Evolutionary conservation across 2,797 vertebrate genomes (phyloP).

Genomic region (Parotocinclus haroldoi): DNA sequence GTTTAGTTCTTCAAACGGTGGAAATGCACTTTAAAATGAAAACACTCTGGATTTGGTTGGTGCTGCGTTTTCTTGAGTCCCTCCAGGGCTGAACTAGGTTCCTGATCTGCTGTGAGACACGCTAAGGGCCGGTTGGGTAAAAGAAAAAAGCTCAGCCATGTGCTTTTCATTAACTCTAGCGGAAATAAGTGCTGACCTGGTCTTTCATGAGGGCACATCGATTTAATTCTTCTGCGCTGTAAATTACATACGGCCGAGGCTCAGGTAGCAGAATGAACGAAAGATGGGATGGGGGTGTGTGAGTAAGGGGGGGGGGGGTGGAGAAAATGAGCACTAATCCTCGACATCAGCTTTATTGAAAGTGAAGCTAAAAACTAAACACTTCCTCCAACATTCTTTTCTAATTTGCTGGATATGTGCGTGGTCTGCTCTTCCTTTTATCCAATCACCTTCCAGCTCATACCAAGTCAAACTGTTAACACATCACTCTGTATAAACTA

Average conservation of each 20-base stretch:
- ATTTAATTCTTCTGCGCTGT: conserved; percentile 59
- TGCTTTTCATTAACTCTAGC: conserved; percentile 82
- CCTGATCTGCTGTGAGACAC: conserved; percentile 12
- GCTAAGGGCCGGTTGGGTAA: conserved; percentile 52
- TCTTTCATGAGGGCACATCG: conserved; percentile 66
- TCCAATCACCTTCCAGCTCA: conserved; percentile 9
- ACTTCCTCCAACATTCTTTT: conserved; percentile 41
- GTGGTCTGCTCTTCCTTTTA: conserved; percentile 43
- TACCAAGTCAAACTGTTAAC: background rate
- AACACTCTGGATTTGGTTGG: no score
- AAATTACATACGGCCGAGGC: conserved; percentile 46
- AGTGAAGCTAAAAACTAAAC: conserved; percentile 55
- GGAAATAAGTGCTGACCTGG: conserved; percentile 82
- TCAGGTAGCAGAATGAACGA: conserved; percentile 42
- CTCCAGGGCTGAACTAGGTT: conserved; percentile 15
- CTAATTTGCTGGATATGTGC: conserved; percentile 37
- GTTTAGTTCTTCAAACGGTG: no score
- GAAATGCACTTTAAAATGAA: no score
- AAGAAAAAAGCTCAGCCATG: conserved; percentile 72
- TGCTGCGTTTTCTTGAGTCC: conserved; percentile 21
- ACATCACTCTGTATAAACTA: background rate
- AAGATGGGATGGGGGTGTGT: conserved; percentile 26
- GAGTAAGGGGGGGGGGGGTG: conserved; percentile 23
- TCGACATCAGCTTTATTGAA: conserved; percentile 59
- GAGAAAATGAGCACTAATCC: conserved; percentile 16